These are phyloP conservation scores for Drosophila mauritiana DNA, from an alignment of 1,140 invertebrate genomes.

Conservation along the genomic window DNA sequence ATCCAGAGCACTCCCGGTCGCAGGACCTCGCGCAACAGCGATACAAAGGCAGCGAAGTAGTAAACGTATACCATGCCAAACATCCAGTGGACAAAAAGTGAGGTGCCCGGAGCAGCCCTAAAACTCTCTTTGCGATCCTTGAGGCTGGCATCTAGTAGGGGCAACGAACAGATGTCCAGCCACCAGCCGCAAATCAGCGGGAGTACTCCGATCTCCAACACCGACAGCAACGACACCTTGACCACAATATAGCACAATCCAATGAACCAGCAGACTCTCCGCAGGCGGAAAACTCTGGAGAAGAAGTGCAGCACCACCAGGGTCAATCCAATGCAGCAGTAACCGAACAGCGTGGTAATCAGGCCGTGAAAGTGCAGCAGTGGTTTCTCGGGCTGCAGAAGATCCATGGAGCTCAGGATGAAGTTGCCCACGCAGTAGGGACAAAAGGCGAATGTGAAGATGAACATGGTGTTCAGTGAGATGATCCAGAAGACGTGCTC, in stretches of 20 bases:
- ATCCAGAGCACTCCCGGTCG: slow-evolving; percentile 99
- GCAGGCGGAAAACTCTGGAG: slow-evolving; percentile 90
- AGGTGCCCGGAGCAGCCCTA: slow-evolving; percentile 95
- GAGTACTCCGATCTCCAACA: slow-evolving; percentile 98
- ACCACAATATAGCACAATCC: slow-evolving; percentile 99
- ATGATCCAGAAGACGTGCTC: slow-evolving; percentile 99
- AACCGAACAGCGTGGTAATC: slow-evolving; percentile 96
- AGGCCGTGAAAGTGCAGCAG: slow-evolving; percentile 96
- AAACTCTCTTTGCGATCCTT: slow-evolving; percentile 95
- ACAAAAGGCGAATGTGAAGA: slow-evolving; percentile 96
- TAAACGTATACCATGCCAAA: slow-evolving; percentile 99
- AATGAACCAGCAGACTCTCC: slow-evolving; percentile 92
- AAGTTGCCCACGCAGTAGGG: slow-evolving; percentile 98
- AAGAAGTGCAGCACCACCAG: slow-evolving; percentile 93
- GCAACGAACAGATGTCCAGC: slow-evolving; percentile 98
- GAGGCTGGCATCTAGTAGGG: slow-evolving; percentile 96
- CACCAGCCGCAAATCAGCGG: slow-evolving; percentile 99
- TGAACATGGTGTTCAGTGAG: slow-evolving; percentile 98
- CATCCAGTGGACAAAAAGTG: slow-evolving; percentile 99
- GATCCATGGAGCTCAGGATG: slow-evolving; percentile 90
- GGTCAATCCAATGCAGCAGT: slow-evolving; percentile 94
- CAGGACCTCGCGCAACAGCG: slow-evolving; percentile 93
- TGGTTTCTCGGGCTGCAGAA: slow-evolving; percentile 90
- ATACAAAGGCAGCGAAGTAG: slow-evolving; percentile 99
- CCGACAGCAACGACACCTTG: slow-evolving; percentile 96